Percentiles rank a stretch among this genome's conserved stretches.
These are phyloP conservation scores for Scaptomyza cyrtandrae DNA, from an alignment of 2,888 invertebrate species.

Conservation along the genomic window DNA sequence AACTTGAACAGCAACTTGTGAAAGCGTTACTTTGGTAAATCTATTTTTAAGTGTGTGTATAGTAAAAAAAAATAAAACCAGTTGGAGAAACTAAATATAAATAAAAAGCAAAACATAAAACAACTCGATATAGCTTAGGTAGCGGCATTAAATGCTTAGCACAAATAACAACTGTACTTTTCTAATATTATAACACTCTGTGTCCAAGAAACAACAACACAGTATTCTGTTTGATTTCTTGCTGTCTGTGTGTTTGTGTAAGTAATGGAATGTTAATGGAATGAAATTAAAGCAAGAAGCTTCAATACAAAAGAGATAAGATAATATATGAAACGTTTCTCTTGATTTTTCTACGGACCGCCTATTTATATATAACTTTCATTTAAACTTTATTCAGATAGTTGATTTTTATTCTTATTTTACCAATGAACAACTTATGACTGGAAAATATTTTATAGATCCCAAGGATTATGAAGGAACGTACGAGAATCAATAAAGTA, in stretches of 20 bases:
- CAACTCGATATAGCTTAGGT: slow-evolving; percentile 35
- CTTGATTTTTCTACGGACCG: not conserved
- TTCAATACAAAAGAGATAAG: not conserved
- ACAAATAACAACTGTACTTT: slow-evolving; percentile 38
- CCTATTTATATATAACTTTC: not conserved
- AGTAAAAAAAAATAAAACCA: slow-evolving; percentile 6
- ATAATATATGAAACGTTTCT: too few relatives aligned
- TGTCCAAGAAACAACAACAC: slow-evolving; percentile 12
- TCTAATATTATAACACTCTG: slow-evolving; percentile 35
- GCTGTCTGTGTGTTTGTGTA: slow-evolving; percentile 6
- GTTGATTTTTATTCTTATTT: not conserved
- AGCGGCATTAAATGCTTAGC: slow-evolving; percentile 40
- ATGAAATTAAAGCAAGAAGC: slow-evolving; percentile 8
- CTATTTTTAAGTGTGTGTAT: slow-evolving; percentile 5
- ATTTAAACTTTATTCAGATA: not conserved
- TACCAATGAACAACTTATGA: not conserved
- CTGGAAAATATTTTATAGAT: too few relatives aligned
- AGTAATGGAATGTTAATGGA: slow-evolving; percentile 14
- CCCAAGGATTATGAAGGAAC: not conserved
- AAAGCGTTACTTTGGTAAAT: slow-evolving; percentile 4
- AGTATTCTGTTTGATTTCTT: not conserved
- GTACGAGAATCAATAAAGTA: too few relatives aligned
- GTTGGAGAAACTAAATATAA: slow-evolving; percentile 13
- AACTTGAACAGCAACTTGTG: slow-evolving; percentile 2
- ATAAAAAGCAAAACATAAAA: slow-evolving; percentile 35